Base-by-base conservation (phyloP, 2,888 invertebrate species). In the Amphipyra tragopoginis region DNA sequence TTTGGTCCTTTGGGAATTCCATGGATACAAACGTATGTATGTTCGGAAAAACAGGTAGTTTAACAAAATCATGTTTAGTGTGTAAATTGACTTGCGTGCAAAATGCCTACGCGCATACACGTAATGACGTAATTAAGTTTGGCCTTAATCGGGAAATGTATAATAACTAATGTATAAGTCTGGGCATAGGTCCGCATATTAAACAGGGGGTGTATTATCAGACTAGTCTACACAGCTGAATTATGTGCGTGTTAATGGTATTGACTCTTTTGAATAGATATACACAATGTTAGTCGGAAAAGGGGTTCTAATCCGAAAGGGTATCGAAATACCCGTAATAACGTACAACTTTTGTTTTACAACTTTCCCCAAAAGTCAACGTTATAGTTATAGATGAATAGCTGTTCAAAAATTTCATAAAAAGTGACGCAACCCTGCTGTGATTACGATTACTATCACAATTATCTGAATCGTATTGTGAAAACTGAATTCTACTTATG, bases 71-170 rank as follows among this genome's bases (percentile, higher is more conserved):
- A 36, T 11, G 9, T 36, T 36, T 36, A 36, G 36, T 36, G 36
- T 36, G 36, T 36, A 36, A 36, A 36, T 36, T 10, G 10, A 36
- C 33, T 33, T 36, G 10, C 36, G 36, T 44, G 33, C 40, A 45
- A 51, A 75, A 58, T 40, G n/a, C 8, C 38, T 3, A 26, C 13
- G 39, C 57, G 29, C 29, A 29, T 29, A 3, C 29, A 36, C 15
- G 13, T 58, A 59, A 63, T 65, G 47, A 49, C 53, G 53, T 78
- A 70, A 77, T 75, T 79, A 80, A 75, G 68, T 75, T 75, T 59
- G 69, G 52, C 63, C 62, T 65, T 70, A 76, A 76, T 76, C 70
- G 62, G 70, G 56, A 69, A 73, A 70, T 76, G 73, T 73, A 65
- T 60, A 54, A 66, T 72, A 67, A 77, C 55, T 57, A 74, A 76